phyloP scores from a whole-genome alignment of 2,113 vertebrate genomes.

The Tursiops truncatus region DNA sequence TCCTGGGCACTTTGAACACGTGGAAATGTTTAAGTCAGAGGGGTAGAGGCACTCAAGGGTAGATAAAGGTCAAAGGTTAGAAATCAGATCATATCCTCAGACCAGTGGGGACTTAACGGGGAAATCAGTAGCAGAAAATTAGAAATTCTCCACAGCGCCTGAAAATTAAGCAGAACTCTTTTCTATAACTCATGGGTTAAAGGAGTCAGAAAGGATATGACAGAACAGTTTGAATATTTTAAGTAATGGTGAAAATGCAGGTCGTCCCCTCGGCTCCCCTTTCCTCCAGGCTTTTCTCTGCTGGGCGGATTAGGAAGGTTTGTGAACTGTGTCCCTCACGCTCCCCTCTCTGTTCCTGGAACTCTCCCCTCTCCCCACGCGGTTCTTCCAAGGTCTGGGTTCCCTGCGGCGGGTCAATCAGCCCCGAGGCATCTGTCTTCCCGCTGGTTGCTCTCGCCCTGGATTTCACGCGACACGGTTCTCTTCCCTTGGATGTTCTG shows the following conservation, averaged over 20 bases:
- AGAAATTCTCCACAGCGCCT: fast-evolving
- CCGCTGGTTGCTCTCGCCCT: background rate
- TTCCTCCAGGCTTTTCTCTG: fast-evolving
- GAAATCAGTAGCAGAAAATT: background rate
- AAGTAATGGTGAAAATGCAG: background rate
- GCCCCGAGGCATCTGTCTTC: background rate
- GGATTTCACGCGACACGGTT: fast-evolving
- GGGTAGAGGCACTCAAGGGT: background rate
- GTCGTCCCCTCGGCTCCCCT: fast-evolving
- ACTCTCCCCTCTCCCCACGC: fast-evolving
- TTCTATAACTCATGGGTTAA: fast-evolving
- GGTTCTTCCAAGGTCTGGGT: fast-evolving
- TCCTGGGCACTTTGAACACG: background rate
- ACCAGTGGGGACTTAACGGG: background rate
- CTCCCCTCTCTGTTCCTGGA: background rate
- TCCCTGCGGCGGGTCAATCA: fast-evolving
- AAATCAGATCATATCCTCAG: background rate
- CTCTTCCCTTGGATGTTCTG: no score
- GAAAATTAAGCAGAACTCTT: background rate
- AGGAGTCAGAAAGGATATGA: background rate
- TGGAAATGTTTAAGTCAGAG: background rate
- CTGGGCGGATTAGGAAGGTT: fast-evolving
- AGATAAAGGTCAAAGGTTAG: background rate
- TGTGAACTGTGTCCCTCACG: background rate
- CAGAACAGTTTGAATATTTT: fast-evolving